A percentile compares a stretch with the other conserved stretches of the same genome.
phyloP scores from a whole-genome alignment of 2,113 vertebrate species.

The Cygnus buccinator region DNA sequence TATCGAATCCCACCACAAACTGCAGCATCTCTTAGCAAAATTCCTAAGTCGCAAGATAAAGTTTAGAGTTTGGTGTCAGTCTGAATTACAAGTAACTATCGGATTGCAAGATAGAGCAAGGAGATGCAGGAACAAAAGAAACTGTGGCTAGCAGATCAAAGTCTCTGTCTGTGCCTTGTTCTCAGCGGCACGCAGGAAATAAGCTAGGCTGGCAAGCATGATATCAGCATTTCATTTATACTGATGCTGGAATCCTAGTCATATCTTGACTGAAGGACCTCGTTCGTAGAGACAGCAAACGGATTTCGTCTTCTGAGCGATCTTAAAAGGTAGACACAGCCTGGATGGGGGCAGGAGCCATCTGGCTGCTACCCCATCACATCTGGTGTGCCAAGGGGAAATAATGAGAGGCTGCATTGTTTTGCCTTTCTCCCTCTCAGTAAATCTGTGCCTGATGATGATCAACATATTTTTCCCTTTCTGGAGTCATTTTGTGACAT shows the following conservation, averaged over 20 bases:
- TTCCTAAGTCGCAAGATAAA: neutral
- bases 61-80: neutral
- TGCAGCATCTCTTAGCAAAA: neutral
- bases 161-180: neutral
- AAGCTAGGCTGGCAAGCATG: neutral
- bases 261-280: neutral
- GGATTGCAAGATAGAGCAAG: neutral
- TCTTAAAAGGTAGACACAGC: conserved; percentile 23
- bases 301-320: neutral
- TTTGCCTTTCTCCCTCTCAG: conserved; percentile 32
- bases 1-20: neutral
- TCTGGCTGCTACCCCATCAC: conserved; percentile 46
- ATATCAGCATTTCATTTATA: neutral
- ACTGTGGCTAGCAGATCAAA: neutral
- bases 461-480: conserved; percentile 20
- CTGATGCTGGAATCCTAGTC: neutral
- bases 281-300: accelerated
- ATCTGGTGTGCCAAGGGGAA: conserved; percentile 56
- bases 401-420: conserved; percentile 51
- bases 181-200: accelerated
- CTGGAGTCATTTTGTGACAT: neutral
- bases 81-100: neutral
- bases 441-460: conserved; percentile 17
- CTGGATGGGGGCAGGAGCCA: conserved; percentile 46
- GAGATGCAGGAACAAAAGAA: conserved; percentile 18